Conservation (phyloP, 1,140 invertebrate species). For the Antheraea mylitta region DNA sequence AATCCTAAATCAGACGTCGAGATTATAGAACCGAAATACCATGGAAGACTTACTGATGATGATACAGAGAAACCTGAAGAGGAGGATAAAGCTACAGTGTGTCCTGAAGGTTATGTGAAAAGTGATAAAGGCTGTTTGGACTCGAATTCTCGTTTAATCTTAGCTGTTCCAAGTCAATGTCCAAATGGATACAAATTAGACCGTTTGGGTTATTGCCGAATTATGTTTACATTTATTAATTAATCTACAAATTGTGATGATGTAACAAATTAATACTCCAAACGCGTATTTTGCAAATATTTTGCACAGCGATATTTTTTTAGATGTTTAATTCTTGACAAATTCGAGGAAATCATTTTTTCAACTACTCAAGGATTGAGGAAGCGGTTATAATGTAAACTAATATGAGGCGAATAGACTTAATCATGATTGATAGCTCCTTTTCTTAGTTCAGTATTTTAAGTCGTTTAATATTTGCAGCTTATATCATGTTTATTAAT, state of each 20-base stretch:
- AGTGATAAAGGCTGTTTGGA: slow-evolving; percentile 45
- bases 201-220: slow-evolving; percentile 53
- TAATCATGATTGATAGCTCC: too few species aligned
- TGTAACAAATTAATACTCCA: neutral
- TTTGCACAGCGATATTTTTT: too few species aligned
- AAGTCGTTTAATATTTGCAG: too few species aligned
- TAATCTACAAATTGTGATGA: neutral
- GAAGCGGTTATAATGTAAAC: too few species aligned
- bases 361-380: too few species aligned
- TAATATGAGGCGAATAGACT: too few species aligned
- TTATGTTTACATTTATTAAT: slow-evolving; percentile 19
- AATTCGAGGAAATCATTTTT: neutral
- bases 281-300: neutral
- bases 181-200: slow-evolving; percentile 53
- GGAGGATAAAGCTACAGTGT: slow-evolving; percentile 30
- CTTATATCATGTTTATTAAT: too few species aligned
- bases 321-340: neutral
- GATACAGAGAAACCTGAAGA: slow-evolving; percentile 25
- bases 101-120: slow-evolving; percentile 40
- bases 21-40: slow-evolving; percentile 54
- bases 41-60: slow-evolving; percentile 39
- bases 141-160: slow-evolving; percentile 48
- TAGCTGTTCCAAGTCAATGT: slow-evolving; percentile 55
- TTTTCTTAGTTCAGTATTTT: too few species aligned
- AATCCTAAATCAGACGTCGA: slow-evolving; percentile 46